Base-by-base conservation (phyloP, 2,888 invertebrate genomes). In the Pycnomerus fuliginosus region DNA sequence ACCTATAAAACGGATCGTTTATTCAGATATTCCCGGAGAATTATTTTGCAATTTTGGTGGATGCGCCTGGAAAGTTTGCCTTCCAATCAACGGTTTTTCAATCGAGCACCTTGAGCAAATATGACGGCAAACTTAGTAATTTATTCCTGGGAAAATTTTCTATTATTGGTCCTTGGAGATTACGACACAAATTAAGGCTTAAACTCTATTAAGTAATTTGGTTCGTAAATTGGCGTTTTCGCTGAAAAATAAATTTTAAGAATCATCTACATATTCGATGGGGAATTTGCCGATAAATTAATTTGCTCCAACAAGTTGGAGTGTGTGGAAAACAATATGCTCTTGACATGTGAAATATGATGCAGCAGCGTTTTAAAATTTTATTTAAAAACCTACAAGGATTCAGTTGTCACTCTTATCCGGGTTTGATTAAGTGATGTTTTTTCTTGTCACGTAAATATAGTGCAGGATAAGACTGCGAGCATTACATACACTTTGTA, bases 1-100 rank as follows among this genome's bases (percentile, higher is more conserved):
- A 14, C 42, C 32, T 31, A 28, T 43, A 43, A 43, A 43, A 43
- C 20, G 42, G 42, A 36, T 43, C 42, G 42, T 43, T 43, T 33
- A 41, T 41, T 34, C 41, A 20, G 7, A 4, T 7, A 20, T 7
- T 20, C 7, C 20, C 5, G 20, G 4, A 8, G 7, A 8, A 7
- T 20, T 20, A 8, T 7, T 20, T 7, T 4, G 20, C 38, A 30
- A 30, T 38, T 29, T 29, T 5, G 7, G 8, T 7, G 8, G 20
- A 7, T 20, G 20, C 20, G 5, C 20, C 8, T 20, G 5, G 20
- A 20, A 20, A 20, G 20, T 8, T 7, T 20, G 20, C 7, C 8
- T 8, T 30, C 30, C 31, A 39, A 39, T 39, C 39, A 39, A n/a
- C 11, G 24, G 32, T n/a, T n/a, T n/a, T n/a, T n/a, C n/a, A n/a